Percentiles rank a stretch among this genome's conserved stretches.
Conservation (phyloP, 2,113 vertebrate genomes). For the Hypomesus transpacificus region DNA sequence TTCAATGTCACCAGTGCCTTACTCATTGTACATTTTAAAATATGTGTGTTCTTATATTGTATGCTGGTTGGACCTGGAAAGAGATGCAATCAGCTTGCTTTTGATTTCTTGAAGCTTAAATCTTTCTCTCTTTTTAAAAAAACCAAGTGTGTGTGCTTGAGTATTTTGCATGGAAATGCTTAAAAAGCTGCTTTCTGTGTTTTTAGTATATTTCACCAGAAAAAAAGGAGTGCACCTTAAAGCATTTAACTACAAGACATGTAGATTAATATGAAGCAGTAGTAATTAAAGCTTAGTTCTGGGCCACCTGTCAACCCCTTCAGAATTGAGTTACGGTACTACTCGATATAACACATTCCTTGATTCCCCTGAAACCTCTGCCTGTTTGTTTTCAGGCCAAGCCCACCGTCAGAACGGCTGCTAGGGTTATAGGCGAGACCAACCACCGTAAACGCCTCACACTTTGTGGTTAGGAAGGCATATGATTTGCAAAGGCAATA, state of each 20-base stretch:
- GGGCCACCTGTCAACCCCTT: neutral
- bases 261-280: constrained; percentile 18
- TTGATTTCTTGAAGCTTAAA: constrained; percentile 13
- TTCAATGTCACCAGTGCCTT: neutral
- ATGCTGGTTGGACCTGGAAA: constrained; percentile 10
- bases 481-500: constrained; percentile 18
- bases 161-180: neutral
- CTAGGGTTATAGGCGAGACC: constrained; percentile 5
- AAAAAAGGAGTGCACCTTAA: too few species aligned
- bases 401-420: constrained; percentile 6
- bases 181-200: neutral
- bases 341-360: neutral
- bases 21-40: constrained; percentile 1
- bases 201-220: too few species aligned
- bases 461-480: constrained; percentile 21
- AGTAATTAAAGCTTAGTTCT: constrained; percentile 8
- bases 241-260: neutral
- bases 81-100: constrained; percentile 14
- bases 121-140: constrained; percentile 8
- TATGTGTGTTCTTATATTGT: neutral
- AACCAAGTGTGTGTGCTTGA: too few species aligned
- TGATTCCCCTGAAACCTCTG: constrained; percentile 1
- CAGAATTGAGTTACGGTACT: neutral
- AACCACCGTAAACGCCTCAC: constrained; percentile 23
- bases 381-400: constrained; percentile 8